Evolutionary conservation across 2,113 vertebrate genomes (phyloP).

Genomic region (Thermophis baileyi): DNA sequence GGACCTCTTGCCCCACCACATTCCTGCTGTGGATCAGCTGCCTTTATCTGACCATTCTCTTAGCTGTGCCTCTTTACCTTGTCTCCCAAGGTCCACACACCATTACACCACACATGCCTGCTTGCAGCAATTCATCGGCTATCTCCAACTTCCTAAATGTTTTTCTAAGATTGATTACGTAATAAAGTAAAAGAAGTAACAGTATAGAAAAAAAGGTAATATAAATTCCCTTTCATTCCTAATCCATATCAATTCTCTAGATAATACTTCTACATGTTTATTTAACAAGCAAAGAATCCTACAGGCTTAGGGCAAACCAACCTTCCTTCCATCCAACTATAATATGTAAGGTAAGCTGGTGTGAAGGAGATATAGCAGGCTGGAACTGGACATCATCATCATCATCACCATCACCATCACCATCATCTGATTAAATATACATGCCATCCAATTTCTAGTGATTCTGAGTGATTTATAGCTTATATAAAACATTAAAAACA

Average conservation of each 20-base stretch:
- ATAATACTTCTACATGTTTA: background rate
- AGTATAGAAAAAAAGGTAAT: background rate
- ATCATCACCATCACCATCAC: background rate
- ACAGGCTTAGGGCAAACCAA: background rate
- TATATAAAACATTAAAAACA: background rate
- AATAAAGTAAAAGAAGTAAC: background rate
- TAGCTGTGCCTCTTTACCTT: background rate
- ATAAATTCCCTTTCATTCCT: background rate
- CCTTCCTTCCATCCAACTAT: background rate
- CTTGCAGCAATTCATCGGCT: background rate
- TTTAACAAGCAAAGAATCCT: background rate
- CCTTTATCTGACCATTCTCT: background rate
- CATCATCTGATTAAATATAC: background rate
- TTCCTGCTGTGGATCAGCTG: background rate
- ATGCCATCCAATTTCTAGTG: background rate
- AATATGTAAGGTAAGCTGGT: background rate
- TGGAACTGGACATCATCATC: background rate
- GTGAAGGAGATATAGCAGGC: background rate
- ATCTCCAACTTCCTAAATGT: background rate
- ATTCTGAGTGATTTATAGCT: background rate
- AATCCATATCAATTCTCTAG: background rate
- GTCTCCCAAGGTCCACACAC: background rate
- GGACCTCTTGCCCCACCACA: background rate
- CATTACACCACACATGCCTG: background rate
- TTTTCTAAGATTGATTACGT: background rate